phyloP scores from a whole-genome alignment of 2,888 invertebrate species.

The Myopa testacea region DNA sequence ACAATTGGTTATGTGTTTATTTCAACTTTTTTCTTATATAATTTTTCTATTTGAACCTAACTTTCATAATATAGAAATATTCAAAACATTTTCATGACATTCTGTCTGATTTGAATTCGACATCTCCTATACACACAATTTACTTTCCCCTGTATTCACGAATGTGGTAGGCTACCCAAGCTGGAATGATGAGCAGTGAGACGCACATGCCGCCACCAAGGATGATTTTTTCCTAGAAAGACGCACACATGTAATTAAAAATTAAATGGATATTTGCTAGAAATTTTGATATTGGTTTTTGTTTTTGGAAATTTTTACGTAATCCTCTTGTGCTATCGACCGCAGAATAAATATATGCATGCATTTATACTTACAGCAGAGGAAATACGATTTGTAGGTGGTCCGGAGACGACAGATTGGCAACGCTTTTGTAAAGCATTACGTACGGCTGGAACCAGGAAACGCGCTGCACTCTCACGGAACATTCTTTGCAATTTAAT shows the following conservation, averaged over 20 bases:
- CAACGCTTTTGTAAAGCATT: conserved; percentile 61
- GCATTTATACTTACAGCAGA: conserved; percentile 60
- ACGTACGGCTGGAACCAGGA: conserved; percentile 63
- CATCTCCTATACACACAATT: conserved; percentile 38
- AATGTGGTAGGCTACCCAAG: conserved; percentile 64
- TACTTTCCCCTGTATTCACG: conserved; percentile 62
- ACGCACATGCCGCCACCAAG: conserved; percentile 63
- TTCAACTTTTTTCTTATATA: neutral
- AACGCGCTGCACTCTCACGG: conserved; percentile 59
- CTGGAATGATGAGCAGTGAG: conserved; percentile 59
- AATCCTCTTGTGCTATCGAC: conserved; percentile 34
- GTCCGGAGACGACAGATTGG: conserved; percentile 64
- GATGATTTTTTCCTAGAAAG: conserved; percentile 61
- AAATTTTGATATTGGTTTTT: too few relatives aligned
- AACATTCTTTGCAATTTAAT: conserved; percentile 56
- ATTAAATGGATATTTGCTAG: neutral
- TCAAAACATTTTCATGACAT: neutral
- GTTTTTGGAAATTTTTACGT: conserved; percentile 45
- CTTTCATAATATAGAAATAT: neutral
- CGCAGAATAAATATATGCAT: neutral
- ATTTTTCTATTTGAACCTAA: neutral
- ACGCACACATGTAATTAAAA: neutral
- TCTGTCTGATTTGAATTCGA: neutral
- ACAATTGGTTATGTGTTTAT: neutral
- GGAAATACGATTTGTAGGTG: conserved; percentile 62